Evolutionary conservation across 2,113 vertebrate genomes (phyloP).

Genomic region (Oophaga pumilio): DNA sequence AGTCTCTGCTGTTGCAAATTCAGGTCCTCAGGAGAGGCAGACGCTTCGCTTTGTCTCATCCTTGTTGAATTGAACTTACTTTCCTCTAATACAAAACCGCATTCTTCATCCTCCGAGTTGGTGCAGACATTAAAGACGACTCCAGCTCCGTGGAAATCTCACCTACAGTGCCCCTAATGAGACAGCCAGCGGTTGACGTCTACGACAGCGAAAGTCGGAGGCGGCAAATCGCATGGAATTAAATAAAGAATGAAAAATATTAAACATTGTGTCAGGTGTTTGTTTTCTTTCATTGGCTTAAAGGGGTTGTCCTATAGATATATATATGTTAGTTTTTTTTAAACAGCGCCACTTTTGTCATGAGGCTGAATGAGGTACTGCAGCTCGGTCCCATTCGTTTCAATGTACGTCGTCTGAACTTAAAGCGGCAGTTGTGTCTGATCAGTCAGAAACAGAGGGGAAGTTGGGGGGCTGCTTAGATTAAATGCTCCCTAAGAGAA

Average conservation of each 20-base stretch:
- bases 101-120: not conserved
- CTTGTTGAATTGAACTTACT: slow-evolving; percentile 30
- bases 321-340: not conserved
- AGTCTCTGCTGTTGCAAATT: slow-evolving; percentile 40
- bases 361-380: not conserved
- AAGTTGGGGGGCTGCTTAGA: no score
- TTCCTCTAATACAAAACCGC: slow-evolving; percentile 45
- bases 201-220: not conserved
- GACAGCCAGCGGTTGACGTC: not conserved
- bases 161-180: not conserved
- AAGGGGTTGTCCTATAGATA: no score
- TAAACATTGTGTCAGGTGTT: not conserved
- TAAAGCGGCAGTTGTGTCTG: not conserved
- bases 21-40: slow-evolving; percentile 15
- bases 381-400: not conserved
- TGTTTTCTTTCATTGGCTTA: no score
- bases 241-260: not conserved
- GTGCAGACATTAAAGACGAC: not conserved
- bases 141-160: not conserved
- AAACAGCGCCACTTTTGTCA: not conserved
- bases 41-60: slow-evolving; percentile 20
- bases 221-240: not conserved
- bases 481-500: no score
- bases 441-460: not conserved
- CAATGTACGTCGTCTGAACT: not conserved